Percentiles rank a stretch among this genome's conserved stretches.
These are phyloP conservation scores for Phyllopteryx taeniolatus DNA, from an alignment of 2,113 vertebrate species.

Conservation along the genomic window DNA sequence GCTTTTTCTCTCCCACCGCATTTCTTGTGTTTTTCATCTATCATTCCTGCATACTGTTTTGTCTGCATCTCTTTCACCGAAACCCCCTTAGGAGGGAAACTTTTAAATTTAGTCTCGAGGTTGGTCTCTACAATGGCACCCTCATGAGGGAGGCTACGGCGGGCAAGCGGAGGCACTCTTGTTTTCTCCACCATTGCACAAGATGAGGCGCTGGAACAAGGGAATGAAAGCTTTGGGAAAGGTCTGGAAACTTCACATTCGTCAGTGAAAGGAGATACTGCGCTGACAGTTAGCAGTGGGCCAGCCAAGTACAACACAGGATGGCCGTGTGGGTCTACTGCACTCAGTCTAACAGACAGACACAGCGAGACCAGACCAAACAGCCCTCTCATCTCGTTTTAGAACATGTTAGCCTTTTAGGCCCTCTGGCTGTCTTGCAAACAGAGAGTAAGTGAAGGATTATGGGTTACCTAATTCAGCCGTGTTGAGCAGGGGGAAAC, in stretches of 20 bases:
- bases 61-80: slow-evolving; percentile 22
- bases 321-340: slow-evolving; percentile 54
- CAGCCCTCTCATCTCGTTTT: slow-evolving; percentile 48
- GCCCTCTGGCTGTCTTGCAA: slow-evolving; percentile 33
- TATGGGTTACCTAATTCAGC: slow-evolving; percentile 43
- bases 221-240: slow-evolving; percentile 69
- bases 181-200: slow-evolving; percentile 60
- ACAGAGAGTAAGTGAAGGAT: slow-evolving; percentile 57
- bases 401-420: slow-evolving; percentile 47
- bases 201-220: slow-evolving; percentile 63
- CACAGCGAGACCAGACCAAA: slow-evolving; percentile 53
- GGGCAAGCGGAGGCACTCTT: slow-evolving; percentile 46
- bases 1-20: slow-evolving; percentile 7
- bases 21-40: slow-evolving; percentile 24
- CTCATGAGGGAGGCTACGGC: slow-evolving; percentile 35
- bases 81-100: neutral
- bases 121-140: slow-evolving; percentile 30
- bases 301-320: slow-evolving; percentile 74
- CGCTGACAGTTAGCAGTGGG: slow-evolving; percentile 70
- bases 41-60: slow-evolving; percentile 27
- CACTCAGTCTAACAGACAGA: slow-evolving; percentile 48
- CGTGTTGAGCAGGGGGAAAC: slow-evolving; percentile 30
- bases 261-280: slow-evolving; percentile 77
- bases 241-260: slow-evolving; percentile 75
- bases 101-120: slow-evolving; percentile 62